phyloP scores from a whole-genome alignment of 2,797 vertebrate species.

The Jordanella pulchra region DNA sequence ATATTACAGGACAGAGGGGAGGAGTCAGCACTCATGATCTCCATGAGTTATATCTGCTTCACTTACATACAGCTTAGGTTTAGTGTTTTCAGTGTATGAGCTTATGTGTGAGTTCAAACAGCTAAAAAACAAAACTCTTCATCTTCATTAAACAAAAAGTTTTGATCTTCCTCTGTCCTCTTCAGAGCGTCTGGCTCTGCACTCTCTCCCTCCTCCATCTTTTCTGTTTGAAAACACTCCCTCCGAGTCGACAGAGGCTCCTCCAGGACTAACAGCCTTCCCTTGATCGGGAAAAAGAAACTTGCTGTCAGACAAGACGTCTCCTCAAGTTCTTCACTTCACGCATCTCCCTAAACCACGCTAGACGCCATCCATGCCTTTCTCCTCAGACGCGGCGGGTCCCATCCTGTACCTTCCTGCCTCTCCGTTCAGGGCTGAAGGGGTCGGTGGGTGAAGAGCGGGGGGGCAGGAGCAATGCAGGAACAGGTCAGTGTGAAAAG shows the following conservation, averaged over 20 bases:
- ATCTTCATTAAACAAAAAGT: constrained; percentile 41
- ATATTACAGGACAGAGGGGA: constrained; percentile 61
- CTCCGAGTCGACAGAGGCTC: constrained; percentile 32
- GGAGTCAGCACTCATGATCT: constrained; percentile 55
- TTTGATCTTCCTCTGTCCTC: constrained; percentile 23
- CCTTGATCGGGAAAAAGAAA: constrained; percentile 27
- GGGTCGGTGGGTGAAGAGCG: constrained; percentile 33
- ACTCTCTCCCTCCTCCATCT: constrained; percentile 12
- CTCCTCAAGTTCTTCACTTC: constrained; percentile 40
- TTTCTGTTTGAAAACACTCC: constrained; percentile 20
- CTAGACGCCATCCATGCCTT: constrained; percentile 41
- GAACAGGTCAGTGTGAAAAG: constrained; percentile 44
- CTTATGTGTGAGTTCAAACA: constrained; percentile 55
- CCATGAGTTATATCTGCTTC: constrained; percentile 52
- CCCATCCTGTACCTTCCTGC: constrained; percentile 41
- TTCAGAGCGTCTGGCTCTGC: constrained; percentile 26
- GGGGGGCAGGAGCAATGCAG: constrained; percentile 3
- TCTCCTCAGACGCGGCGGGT: constrained; percentile 21
- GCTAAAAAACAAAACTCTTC: constrained; percentile 53
- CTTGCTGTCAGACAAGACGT: constrained; percentile 60
- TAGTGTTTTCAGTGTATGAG: constrained; percentile 56
- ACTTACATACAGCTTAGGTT: constrained; percentile 59
- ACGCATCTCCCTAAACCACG: constrained; percentile 32
- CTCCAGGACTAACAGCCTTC: constrained; percentile 21
- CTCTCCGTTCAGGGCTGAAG: constrained; percentile 50